A percentile compares a stretch with the other conserved stretches of the same genome.
These are phyloP conservation scores for Struthio camelus DNA, from an alignment of 2,113 vertebrate genomes.

Conservation along the genomic window DNA sequence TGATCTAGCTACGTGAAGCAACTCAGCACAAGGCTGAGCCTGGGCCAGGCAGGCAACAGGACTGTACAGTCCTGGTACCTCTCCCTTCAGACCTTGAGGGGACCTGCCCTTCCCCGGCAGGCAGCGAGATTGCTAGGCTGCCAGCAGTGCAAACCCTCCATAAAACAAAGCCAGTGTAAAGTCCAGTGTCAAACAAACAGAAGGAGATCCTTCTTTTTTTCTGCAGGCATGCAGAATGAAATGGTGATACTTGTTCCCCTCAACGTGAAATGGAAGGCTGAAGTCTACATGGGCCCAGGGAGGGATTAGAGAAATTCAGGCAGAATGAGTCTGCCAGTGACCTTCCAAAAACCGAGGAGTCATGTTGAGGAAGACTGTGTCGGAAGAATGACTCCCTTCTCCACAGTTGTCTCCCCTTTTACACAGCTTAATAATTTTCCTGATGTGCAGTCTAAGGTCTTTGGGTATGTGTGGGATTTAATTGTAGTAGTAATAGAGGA, in stretches of 20 bases:
- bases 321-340: rapidly evolving
- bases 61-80: neutral
- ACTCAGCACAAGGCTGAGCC: neutral
- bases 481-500: neutral
- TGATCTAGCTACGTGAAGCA: neutral
- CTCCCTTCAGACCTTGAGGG: neutral
- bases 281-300: neutral
- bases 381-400: neutral
- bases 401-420: neutral
- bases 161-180: neutral
- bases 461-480: neutral
- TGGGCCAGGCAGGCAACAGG: neutral
- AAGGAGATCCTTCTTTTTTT: neutral
- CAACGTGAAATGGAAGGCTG: neutral
- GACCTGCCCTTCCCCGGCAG: neutral
- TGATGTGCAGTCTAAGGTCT: neutral
- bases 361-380: neutral
- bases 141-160: neutral
- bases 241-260: neutral
- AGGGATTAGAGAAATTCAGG: neutral
- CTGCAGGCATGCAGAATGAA: neutral
- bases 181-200: neutral
- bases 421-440: neutral
- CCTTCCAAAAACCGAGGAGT: neutral
- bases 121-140: rapidly evolving